phyloP scores from a whole-genome alignment of 2,797 vertebrate genomes.

The Melanotaenia maccullochi region DNA sequence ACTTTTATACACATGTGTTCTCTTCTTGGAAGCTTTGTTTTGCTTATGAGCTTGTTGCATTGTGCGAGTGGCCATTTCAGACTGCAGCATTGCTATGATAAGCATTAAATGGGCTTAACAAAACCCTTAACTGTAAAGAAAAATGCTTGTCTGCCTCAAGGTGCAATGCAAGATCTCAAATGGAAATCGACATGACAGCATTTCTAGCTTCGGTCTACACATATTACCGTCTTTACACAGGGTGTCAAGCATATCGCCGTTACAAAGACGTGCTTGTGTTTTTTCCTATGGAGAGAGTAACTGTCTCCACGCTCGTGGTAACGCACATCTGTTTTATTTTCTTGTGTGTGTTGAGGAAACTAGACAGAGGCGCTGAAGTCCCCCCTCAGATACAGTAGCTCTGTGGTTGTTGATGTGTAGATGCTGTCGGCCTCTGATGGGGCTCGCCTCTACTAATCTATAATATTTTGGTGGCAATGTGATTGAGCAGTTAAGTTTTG shows the following conservation, averaged over 20 bases:
- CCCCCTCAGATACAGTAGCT: constrained; percentile 64
- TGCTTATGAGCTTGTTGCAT: constrained; percentile 57
- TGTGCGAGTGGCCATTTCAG: constrained; percentile 63
- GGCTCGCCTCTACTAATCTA: constrained; percentile 60
- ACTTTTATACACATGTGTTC: constrained; percentile 19
- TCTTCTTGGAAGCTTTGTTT: constrained; percentile 33
- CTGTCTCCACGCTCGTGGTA: constrained; percentile 34
- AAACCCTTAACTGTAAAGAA: constrained; percentile 41
- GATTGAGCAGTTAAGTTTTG: constrained; percentile 67
- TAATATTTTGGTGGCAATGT: constrained; percentile 82
- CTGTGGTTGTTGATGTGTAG: constrained; percentile 81
- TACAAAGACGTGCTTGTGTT: constrained; percentile 37
- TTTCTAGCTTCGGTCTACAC: constrained; percentile 20
- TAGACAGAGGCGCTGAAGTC: constrained; percentile 45
- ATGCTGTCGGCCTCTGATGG: constrained; percentile 49
- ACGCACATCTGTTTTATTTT: not conserved
- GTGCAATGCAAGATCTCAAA: constrained; percentile 39
- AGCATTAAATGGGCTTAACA: constrained; percentile 65
- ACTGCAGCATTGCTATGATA: constrained; percentile 45
- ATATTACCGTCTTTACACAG: constrained; percentile 30
- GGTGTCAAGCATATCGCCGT: constrained; percentile 46
- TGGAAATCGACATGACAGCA: constrained; percentile 53
- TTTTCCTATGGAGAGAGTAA: constrained; percentile 46
- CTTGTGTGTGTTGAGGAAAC: constrained; percentile 19
- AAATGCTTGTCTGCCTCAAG: constrained; percentile 46